phyloP scores from a whole-genome alignment of 1,140 invertebrate genomes.

The Penaeus vannamei region DNA sequence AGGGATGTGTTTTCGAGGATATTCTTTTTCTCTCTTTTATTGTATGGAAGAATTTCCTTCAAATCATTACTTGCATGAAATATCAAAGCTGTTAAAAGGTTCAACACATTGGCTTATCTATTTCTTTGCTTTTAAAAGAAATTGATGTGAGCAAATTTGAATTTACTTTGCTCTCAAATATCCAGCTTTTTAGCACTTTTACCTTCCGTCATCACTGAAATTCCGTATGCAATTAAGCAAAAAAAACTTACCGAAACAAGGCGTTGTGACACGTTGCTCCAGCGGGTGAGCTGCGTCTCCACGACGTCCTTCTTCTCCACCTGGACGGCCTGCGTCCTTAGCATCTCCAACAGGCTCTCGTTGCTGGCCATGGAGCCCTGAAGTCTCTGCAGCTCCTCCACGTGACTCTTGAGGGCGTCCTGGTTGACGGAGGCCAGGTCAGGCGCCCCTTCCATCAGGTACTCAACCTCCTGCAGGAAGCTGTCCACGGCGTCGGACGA shows the following conservation, averaged over 20 bases:
- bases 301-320: constrained; percentile 79
- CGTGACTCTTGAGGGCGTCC: constrained; percentile 56
- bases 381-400: constrained; percentile 74
- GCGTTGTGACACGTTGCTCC: constrained; percentile 69
- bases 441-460: constrained; percentile 66
- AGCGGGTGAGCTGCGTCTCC: constrained; percentile 75
- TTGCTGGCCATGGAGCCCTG: constrained; percentile 79
- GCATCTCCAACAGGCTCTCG: constrained; percentile 80
- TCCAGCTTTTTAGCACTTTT: no score
- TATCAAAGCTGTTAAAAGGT: no score
- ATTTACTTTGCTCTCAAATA: no score
- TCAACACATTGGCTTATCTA: background rate
- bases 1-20: no score
- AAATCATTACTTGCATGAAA: no score
- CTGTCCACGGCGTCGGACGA: constrained; percentile 66
- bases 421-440: constrained; percentile 62
- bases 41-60: no score
- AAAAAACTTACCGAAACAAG: constrained; percentile 78
- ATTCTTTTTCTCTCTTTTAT: no score
- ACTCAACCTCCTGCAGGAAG: constrained; percentile 66
- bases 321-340: constrained; percentile 79
- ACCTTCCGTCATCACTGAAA: no score
- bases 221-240: constrained; percentile 23
- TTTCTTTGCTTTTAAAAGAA: background rate
- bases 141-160: no score